Conservation (phyloP, 2,113 vertebrate species). For the Coreoperca whiteheadi region DNA sequence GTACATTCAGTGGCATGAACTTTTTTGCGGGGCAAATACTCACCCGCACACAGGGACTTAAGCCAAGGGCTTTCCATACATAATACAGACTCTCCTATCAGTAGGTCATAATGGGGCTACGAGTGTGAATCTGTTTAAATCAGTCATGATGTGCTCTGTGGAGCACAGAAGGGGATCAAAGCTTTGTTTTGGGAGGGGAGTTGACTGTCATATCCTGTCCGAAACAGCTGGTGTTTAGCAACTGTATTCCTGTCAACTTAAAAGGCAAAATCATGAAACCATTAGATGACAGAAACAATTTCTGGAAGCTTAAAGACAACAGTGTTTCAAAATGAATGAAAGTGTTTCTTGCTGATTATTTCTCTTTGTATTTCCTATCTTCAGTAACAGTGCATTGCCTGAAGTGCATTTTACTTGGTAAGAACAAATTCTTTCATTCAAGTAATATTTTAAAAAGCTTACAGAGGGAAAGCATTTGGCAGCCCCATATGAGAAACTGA, state of each 20-base stretch:
- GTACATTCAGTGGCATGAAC: conserved; percentile 17
- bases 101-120: not conserved
- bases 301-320: conserved; percentile 1
- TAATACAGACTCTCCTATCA: not conserved
- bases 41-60: not conserved
- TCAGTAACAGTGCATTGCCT: conserved; percentile 9
- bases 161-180: not conserved
- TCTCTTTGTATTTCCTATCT: conserved; percentile 38
- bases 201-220: not conserved
- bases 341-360: conserved; percentile 31
- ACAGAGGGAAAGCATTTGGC: conserved; percentile 2
- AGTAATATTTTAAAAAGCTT: conserved; percentile 24
- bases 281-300: conserved; percentile 11
- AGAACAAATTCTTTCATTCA: conserved; percentile 20
- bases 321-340: conserved; percentile 18
- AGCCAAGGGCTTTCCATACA: not conserved
- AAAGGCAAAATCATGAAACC: conserved; percentile 3
- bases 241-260: not conserved
- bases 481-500: not conserved
- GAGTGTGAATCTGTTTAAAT: not conserved
- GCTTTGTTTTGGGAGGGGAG: not conserved
- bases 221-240: conserved; percentile 7
- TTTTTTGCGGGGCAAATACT: conserved; percentile 2
- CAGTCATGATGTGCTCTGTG: not conserved
- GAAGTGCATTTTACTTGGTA: conserved; percentile 20